A percentile compares a stretch with the other conserved stretches of the same genome.
Evolutionary conservation across 2,113 vertebrate genomes (phyloP).

Genomic region (Diadophis punctatus): DNA sequence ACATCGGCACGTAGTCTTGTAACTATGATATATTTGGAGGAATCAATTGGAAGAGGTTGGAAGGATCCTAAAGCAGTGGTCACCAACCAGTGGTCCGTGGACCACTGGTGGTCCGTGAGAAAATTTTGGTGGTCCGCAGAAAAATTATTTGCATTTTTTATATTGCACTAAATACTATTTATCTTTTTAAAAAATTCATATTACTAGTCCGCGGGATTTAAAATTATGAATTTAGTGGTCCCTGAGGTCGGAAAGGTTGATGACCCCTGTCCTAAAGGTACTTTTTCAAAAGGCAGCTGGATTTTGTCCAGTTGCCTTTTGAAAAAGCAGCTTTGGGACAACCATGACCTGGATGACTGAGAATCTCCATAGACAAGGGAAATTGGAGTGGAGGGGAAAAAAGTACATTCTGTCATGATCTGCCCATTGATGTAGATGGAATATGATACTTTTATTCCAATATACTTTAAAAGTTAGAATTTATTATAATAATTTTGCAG

Average conservation of each 20-base stretch:
- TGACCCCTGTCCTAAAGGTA: too few relatives aligned
- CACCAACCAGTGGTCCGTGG: too few relatives aligned
- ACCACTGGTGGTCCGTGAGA: too few relatives aligned
- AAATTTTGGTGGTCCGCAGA: too few relatives aligned
- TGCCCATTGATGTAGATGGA: background rate
- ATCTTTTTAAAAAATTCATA: too few relatives aligned
- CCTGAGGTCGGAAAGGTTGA: too few relatives aligned
- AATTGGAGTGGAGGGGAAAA: background rate
- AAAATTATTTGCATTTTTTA: too few relatives aligned
- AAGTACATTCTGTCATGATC: background rate
- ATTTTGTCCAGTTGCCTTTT: background rate
- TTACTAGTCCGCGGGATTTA: too few relatives aligned
- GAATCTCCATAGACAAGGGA: background rate
- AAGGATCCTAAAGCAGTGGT: too few relatives aligned
- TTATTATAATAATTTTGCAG: background rate
- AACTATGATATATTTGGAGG: background rate
- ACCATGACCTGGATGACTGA: background rate
- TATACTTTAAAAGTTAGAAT: background rate
- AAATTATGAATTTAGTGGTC: too few relatives aligned
- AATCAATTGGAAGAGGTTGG: background rate
- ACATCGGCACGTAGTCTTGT: background rate
- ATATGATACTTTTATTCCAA: background rate
- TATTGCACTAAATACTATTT: too few relatives aligned
- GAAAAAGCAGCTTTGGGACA: background rate
- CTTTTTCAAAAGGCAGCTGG: background rate